Conservation (phyloP, 1,140 invertebrate genomes). For the Sycophaga agraensis region DNA sequence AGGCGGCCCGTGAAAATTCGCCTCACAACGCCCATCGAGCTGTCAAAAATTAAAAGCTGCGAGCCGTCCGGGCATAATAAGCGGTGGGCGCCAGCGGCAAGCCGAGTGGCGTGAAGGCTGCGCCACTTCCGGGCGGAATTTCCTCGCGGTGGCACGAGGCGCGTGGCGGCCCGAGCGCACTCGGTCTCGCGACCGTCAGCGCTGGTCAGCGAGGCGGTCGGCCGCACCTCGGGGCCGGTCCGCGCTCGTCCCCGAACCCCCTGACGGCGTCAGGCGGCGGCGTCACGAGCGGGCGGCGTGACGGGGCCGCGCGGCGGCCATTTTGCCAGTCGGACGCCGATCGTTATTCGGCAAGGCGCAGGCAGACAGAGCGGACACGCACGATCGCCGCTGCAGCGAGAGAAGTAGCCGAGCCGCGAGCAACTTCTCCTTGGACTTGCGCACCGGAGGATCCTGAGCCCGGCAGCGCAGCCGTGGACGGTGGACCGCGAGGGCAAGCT, state of each 20-base stretch:
- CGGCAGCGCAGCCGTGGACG: neutral
- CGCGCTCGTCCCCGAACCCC: neutral
- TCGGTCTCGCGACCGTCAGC: too few relatives aligned
- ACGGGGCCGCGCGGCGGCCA: neutral
- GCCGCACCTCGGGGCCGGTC: too few relatives aligned
- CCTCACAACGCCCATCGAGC: too few relatives aligned
- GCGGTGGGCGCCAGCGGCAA: too few relatives aligned
- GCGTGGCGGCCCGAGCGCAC: too few relatives aligned
- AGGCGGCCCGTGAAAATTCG: too few relatives aligned
- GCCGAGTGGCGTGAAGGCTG: neutral
- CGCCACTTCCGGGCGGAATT: neutral
- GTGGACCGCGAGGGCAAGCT: neutral
- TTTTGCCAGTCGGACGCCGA: constrained; percentile 23
- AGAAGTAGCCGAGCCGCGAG: too few relatives aligned
- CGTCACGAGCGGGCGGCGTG: neutral
- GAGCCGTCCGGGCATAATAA: too few relatives aligned
- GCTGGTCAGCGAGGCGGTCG: too few relatives aligned
- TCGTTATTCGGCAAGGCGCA: constrained; percentile 25
- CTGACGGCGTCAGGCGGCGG: neutral
- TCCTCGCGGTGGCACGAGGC: too few relatives aligned
- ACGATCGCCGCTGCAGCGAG: too few relatives aligned
- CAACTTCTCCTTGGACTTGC: neutral
- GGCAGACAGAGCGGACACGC: neutral
- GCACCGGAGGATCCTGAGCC: neutral
- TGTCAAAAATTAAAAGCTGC: too few relatives aligned